These are phyloP conservation scores for Hirtodrosophila histrioides DNA, from an alignment of 2,888 invertebrate species.

Conservation along the genomic window DNA sequence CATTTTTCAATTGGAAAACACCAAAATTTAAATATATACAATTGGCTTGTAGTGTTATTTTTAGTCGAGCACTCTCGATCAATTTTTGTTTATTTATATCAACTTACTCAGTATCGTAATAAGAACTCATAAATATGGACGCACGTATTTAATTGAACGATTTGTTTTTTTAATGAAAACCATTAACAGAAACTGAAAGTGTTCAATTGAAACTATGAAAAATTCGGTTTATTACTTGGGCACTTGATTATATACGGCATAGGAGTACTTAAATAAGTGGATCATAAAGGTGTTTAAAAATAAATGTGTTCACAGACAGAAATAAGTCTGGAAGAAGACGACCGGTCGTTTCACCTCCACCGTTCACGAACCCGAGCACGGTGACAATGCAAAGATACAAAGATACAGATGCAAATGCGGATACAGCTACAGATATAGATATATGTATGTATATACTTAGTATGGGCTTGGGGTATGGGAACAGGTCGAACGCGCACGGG, in stretches of 20 bases:
- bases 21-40: background rate
- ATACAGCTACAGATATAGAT: constrained; percentile 11
- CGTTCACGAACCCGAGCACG: constrained; percentile 7
- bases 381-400: constrained; percentile 33
- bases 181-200: constrained; percentile 26
- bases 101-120: constrained; percentile 83
- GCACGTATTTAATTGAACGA: constrained; percentile 24
- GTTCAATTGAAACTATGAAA: constrained; percentile 20
- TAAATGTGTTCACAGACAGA: constrained; percentile 17
- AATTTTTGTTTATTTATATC: constrained; percentile 45
- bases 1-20: background rate
- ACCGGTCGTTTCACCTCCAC: constrained; percentile 25
- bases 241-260: constrained; percentile 41
- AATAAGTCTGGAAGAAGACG: constrained; percentile 34
- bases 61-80: background rate
- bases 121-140: constrained; percentile 79
- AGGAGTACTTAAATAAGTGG: constrained; percentile 43
- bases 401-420: constrained; percentile 23
- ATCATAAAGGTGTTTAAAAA: constrained; percentile 41
- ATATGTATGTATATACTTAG: background rate
- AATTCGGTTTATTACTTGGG: constrained; percentile 22
- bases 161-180: constrained; percentile 17
- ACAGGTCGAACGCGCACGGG: constrained; percentile 39
- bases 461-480: constrained; percentile 4
- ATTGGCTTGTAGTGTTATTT: background rate